phyloP scores from a whole-genome alignment of 2,797 vertebrate genomes.

The Meda fulgida region DNA sequence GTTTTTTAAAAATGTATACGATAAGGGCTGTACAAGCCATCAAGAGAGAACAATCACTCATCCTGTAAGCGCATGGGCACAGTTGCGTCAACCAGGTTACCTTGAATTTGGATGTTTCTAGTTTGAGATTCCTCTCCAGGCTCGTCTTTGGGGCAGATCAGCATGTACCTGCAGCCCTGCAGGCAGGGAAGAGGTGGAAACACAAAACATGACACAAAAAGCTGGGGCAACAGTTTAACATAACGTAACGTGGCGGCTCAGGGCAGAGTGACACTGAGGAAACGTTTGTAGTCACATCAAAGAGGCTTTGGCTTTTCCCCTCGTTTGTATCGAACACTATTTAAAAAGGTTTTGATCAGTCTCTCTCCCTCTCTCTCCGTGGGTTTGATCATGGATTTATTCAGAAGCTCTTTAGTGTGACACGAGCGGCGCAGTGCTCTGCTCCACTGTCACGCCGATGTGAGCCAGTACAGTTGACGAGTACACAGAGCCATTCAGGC shows the following conservation, averaged over 20 bases:
- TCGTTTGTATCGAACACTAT: slow-evolving; percentile 72
- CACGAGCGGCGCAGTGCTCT: slow-evolving; percentile 63
- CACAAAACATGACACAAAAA: slow-evolving; percentile 71
- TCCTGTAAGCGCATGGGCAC: slow-evolving; percentile 1
- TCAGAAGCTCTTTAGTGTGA: slow-evolving; percentile 76
- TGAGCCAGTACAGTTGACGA: slow-evolving; percentile 69
- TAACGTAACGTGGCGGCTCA: slow-evolving; percentile 74
- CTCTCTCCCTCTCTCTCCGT: slow-evolving; percentile 50
- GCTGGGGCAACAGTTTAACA: slow-evolving; percentile 75
- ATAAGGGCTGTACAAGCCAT: background rate
- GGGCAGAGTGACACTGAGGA: slow-evolving; percentile 63
- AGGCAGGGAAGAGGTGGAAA: slow-evolving; percentile 65
- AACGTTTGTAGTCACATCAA: slow-evolving; percentile 83
- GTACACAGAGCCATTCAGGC: slow-evolving; percentile 65
- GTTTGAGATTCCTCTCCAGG: slow-evolving; percentile 53
- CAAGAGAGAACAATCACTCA: background rate
- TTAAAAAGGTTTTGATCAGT: slow-evolving; percentile 78
- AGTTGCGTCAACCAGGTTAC: slow-evolving; percentile 30
- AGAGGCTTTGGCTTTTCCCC: slow-evolving; percentile 62
- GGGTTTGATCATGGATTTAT: slow-evolving; percentile 77
- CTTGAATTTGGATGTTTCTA: slow-evolving; percentile 21
- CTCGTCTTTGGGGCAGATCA: slow-evolving; percentile 11
- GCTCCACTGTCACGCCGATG: slow-evolving; percentile 70
- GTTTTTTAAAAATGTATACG: background rate
- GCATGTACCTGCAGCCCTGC: slow-evolving; percentile 62